Evolutionary conservation across 2,113 vertebrate genomes (phyloP), one percentile per base, ranked within the genome.

Genomic region (Chionomys nivalis): DNA sequence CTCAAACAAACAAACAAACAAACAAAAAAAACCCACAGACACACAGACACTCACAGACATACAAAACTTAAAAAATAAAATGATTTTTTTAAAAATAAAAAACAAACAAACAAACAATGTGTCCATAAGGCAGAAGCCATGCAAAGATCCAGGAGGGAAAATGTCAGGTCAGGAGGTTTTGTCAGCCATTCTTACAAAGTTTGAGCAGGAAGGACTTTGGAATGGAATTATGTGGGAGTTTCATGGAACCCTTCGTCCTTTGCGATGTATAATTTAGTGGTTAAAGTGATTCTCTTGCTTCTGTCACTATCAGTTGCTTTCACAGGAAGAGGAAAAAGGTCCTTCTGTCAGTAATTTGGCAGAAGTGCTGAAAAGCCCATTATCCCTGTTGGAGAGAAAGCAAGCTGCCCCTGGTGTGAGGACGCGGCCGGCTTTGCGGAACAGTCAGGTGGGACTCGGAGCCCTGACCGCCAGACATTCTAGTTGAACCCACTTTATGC

Each of bases 251-350:
- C 28, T 87, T 66, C 28, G 0, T 85, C 91, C 86, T 97, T 89
- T 94, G 93, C 81, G 94, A 89, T 79, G 73, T 96, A 94, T 97
- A 93, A 97, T 95, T 92, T 98, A 95, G 95, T 95, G 86, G 97
- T 91, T 97, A 93, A 91, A 92, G 92, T 94, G 96, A 77, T 72
- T 95, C 66, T 93, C 76, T 86, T 94, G 93, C 89, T 94, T 95
- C 90, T 97, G 97, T 98, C 97, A 94, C 95, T 98, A 97, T 0
- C 91, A 90, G 97, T 94, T 96, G 93, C 86, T 94, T 96, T 91
- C 86, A 94, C 13, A 91, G 89, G 88, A 75, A 95, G 63, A 58
- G 78, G 90, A 55, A 61, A 55, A 90, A 33, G 81, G 94, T 82
- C 89, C 95, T 94, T 81, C 88, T 91, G 68, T 63, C 88, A 87